Evolutionary conservation across 2,888 invertebrate species (phyloP).

Genomic region (Volucella inanis): DNA sequence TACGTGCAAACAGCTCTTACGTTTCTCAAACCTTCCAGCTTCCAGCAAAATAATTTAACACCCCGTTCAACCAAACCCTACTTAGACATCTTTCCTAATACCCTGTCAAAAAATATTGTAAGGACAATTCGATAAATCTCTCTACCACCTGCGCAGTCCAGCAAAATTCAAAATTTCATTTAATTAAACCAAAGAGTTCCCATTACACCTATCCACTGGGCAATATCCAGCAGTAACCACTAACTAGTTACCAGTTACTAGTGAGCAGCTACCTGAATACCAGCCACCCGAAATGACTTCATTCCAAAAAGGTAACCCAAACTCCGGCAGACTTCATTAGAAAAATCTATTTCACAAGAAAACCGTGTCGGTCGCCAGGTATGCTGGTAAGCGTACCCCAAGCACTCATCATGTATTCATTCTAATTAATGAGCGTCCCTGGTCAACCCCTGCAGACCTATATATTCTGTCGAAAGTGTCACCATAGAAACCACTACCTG

Average conservation of each 20-base stretch:
- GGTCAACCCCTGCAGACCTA: conserved; percentile 71
- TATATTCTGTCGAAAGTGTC: conserved; percentile 54
- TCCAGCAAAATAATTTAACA: too few relatives aligned
- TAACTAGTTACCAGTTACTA: too few relatives aligned
- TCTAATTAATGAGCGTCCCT: conserved; percentile 70
- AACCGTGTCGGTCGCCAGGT: conserved; percentile 23
- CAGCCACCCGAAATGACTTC: conserved; percentile 33
- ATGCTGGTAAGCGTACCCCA: conserved; percentile 56
- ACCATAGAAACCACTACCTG: conserved; percentile 27
- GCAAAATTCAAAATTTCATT: conserved; percentile 69
- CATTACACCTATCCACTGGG: conserved; percentile 30
- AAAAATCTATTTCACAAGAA: conserved; percentile 46
- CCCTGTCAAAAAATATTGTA: conserved; percentile 10
- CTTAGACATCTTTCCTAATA: not conserved
- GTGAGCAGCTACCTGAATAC: conserved; percentile 10
- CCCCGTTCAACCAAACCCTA: not conserved
- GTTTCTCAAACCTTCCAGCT: too few relatives aligned
- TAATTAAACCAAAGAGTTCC: conserved; percentile 72
- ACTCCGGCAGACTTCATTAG: conserved; percentile 52
- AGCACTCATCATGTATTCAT: conserved; percentile 71
- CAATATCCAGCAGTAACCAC: not conserved
- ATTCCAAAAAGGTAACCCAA: not conserved
- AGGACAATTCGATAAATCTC: conserved; percentile 45
- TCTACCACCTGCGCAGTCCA: conserved; percentile 28
- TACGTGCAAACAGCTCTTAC: too few relatives aligned